Evolutionary conservation across 1,140 invertebrate genomes (phyloP), one percentile per base, ranked within the genome.

Genomic region (Leptinotarsa undecemlineata): DNA sequence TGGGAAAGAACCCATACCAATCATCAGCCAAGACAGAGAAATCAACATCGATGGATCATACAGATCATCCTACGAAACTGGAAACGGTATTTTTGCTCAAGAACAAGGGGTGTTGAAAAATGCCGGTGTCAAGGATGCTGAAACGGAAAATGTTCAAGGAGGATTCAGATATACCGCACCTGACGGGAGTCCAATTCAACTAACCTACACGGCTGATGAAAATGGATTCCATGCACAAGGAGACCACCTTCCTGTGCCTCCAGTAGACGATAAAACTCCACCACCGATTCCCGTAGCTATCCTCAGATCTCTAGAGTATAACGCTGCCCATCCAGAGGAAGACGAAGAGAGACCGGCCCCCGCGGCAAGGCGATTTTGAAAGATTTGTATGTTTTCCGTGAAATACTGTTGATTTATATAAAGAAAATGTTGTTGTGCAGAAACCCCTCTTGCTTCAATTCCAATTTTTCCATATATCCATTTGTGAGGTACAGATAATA

Each of bases 41-140:
- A 87, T 91, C 57, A 90, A 90, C 79, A 89, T 87, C 42, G 91
- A 92, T 82, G 91, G 91, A 72, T 90, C 90, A 5, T 92, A 91
- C 84, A 88, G 89, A 80, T 73, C 74, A 26, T 78, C 77, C 17
- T 78, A 74, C 20, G 72, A 78, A 78, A 78, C 77, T 47, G 77
- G 77, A 6, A 78, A 78, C 23, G 77, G 77, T 11, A 81, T 81
- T 60, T 70, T 47, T 15, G 80, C 67, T 11, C 74, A 81, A 75
- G 80, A 81, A 76, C 77, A 82, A 63, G 87, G 87, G 5, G 77
- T 79, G 14, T 72, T 75, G 15, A 73, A 77, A 62, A 82, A 85
- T 17, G 78, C 76, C 60, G 78, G 78, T 15, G 77, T 75, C 61
- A 76, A 72, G 71, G 51, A 57, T 19, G 51, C 51, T 17, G 51